phyloP scores from a whole-genome alignment of 2,113 vertebrate species.

The Steatornis caripensis region DNA sequence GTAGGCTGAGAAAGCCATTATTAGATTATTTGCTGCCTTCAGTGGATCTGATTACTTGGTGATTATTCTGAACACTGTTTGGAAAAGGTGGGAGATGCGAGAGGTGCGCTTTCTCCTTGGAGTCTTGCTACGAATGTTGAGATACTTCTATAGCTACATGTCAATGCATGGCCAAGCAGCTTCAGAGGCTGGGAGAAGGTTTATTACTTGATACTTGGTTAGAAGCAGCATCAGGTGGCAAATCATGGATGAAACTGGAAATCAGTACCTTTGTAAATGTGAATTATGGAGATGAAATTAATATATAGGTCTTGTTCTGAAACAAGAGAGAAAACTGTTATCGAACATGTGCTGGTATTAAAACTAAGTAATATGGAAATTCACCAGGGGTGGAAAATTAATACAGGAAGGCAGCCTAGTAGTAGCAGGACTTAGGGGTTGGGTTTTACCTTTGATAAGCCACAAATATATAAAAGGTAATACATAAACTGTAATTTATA shows the following conservation, averaged over 20 bases:
- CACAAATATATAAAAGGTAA: not conserved
- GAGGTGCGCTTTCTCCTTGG: not conserved
- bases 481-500: not conserved
- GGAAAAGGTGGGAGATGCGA: not conserved
- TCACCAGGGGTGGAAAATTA: not conserved
- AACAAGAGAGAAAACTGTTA: not conserved
- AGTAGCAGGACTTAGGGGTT: not conserved
- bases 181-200: not conserved
- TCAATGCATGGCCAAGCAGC: not conserved
- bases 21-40: not conserved
- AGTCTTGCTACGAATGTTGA: not conserved
- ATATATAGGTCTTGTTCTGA: not conserved
- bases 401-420: not conserved
- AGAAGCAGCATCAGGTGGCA: not conserved
- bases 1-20: not conserved
- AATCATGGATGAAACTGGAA: not conserved
- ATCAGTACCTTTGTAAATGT: not conserved
- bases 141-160: not conserved
- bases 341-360: not conserved
- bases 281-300: not conserved
- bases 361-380: not conserved
- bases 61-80: not conserved
- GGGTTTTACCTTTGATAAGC: not conserved
- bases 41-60: not conserved
- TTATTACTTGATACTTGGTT: not conserved